Evolutionary conservation across 1,140 invertebrate genomes (phyloP).

Genomic region (Hydropsyche tenuis): DNA sequence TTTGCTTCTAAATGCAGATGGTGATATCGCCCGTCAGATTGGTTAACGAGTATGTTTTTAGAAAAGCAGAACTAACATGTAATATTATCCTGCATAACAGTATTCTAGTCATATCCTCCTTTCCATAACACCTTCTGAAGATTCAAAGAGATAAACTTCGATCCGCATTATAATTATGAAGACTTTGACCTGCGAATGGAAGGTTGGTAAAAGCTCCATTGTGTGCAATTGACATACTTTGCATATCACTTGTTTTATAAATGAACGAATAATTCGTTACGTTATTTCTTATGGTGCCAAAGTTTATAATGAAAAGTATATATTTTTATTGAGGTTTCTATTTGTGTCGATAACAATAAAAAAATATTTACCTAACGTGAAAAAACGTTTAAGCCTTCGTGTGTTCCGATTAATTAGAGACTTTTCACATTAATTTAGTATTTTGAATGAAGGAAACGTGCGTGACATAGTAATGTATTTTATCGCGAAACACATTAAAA

Average conservation of each 20-base stretch:
- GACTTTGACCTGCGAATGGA: not conserved
- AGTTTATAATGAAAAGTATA: too few species aligned
- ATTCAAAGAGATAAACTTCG: conserved; percentile 15
- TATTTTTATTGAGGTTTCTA: too few species aligned
- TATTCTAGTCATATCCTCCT: conserved; percentile 40
- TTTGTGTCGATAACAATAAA: too few species aligned
- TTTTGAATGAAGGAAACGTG: conserved; percentile 21
- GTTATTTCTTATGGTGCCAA: too few species aligned
- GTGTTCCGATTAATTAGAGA: too few species aligned
- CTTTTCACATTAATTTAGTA: not conserved
- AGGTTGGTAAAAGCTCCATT: conserved; percentile 1
- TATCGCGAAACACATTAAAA: conserved; percentile 22
- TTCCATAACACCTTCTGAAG: conserved; percentile 7
- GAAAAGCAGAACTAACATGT: conserved; percentile 41
- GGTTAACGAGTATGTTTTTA: conserved; percentile 31
- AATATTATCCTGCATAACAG: conserved; percentile 30
- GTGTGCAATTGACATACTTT: too few species aligned
- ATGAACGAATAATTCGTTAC: too few species aligned
- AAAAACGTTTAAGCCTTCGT: too few species aligned
- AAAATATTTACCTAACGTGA: too few species aligned
- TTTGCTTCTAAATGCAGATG: conserved; percentile 43
- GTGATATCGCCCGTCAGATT: conserved; percentile 36
- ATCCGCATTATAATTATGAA: too few species aligned
- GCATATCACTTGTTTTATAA: too few species aligned
- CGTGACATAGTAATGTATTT: conserved; percentile 15